Base-by-base conservation (phyloP, 2,888 invertebrate genomes). In the Zygaena filipendulae region DNA sequence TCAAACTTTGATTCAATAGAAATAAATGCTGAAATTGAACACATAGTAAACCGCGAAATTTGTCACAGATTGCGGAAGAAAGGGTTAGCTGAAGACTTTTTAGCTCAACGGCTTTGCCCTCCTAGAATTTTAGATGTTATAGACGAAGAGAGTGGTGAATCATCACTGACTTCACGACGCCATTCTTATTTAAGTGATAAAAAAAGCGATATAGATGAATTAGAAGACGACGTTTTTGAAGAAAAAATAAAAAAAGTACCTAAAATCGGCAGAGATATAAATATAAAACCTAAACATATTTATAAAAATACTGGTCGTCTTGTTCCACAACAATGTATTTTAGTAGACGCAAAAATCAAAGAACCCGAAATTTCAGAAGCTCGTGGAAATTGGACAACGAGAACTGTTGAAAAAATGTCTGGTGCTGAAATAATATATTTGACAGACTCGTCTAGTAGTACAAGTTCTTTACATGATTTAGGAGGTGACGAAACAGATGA, bases 51-150 rank as follows among this genome's bases (percentile, higher is more conserved):
- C 39, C 64, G 59, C 31, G 79, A 75, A 60, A 59, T 75, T 13
- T 72, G 59, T 42, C 70, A 72, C 9, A 55, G 72, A 40, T 40
- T 67, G 36, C 55, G 79, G 32, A 68, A 71, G 48, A 68, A 66
- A 57, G 75, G 58, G 25, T 39, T 59, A n/a, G 53, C 63, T 14
- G 77, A 79, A 27, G 77, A 79, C 29, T 58, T 57, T 40, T 42
- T 54, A 23, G 37, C 49, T 20, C 55, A 58, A 36, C 59, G 84
- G 30, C 81, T 86, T 1, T 82, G 85, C 4, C 84, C 85, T 47
- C 85, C 87, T 7, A 82, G 88, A 52, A 87, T 84, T 40, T 70
- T 91, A 49, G 90, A 90, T 51, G 89, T 88, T 4, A 91, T 91
- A 40, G 86, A 87, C 47, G 91, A 91, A 62, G 91, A 91, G 70